Conservation (phyloP, 2,113 vertebrate species). For the Mormyrus iriodes region DNA sequence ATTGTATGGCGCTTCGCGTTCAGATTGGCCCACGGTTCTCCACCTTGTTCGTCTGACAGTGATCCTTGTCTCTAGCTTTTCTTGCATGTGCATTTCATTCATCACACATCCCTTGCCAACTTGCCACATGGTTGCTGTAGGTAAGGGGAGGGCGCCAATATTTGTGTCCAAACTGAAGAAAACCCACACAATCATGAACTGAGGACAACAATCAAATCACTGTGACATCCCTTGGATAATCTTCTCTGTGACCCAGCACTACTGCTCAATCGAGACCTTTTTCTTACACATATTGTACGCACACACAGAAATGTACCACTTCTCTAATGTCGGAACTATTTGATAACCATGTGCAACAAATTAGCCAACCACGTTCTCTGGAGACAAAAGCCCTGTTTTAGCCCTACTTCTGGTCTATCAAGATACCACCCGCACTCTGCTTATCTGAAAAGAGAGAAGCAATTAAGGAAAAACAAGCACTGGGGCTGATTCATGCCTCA, state of each 20-base stretch:
- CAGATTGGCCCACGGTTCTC: not conserved
- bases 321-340: not conserved
- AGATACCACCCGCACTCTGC: not conserved
- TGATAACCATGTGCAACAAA: not conserved
- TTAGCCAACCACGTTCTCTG: not conserved
- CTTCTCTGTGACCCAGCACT: not conserved
- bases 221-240: not conserved
- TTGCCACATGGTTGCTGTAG: not conserved
- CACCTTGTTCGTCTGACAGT: not conserved
- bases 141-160: not conserved
- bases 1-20: not conserved
- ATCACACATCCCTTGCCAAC: not conserved
- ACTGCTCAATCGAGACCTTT: not conserved
- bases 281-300: not conserved
- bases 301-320: not conserved
- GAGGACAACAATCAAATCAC: not conserved
- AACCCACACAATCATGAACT: not conserved
- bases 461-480: conserved; percentile 31
- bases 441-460: conserved; percentile 16
- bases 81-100: not conserved
- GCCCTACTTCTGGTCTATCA: not conserved
- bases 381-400: not conserved
- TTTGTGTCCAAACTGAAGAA: no score
- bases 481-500: conserved; percentile 14
- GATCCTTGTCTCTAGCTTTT: not conserved